phyloP scores from a whole-genome alignment of 1,140 invertebrate species.

The silkworm (Bombyx mori) region DNA sequence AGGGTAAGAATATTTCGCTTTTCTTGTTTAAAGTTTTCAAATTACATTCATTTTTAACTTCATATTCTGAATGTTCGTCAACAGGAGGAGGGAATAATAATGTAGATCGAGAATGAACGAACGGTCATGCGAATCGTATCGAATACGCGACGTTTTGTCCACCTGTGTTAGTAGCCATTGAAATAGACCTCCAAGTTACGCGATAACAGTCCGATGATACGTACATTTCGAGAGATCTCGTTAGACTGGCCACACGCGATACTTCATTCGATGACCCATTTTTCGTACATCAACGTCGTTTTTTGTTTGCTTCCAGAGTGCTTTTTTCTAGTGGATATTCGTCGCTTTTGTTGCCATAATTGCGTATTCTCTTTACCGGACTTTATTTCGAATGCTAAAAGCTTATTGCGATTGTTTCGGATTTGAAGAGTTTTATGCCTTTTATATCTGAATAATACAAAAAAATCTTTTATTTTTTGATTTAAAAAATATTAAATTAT shows the following conservation, averaged over 20 bases:
- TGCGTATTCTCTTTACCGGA: slow-evolving; percentile 25
- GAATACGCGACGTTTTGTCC: slow-evolving; percentile 23
- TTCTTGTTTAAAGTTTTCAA: too few species aligned
- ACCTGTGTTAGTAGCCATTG: slow-evolving; percentile 18
- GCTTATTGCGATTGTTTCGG: not conserved
- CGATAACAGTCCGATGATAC: slow-evolving; percentile 4
- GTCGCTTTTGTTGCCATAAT: slow-evolving; percentile 43
- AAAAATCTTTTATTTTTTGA: too few species aligned
- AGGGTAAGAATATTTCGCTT: too few species aligned
- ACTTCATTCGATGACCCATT: slow-evolving; percentile 55
- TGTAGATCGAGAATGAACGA: slow-evolving; percentile 21
- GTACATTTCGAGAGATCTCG: slow-evolving; percentile 20
- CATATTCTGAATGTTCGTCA: not conserved
- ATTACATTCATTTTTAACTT: too few species aligned
- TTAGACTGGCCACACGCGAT: slow-evolving; percentile 33
- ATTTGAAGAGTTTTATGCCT: too few species aligned
- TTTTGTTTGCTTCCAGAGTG: slow-evolving; percentile 37
- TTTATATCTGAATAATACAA: too few species aligned
- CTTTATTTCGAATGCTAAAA: slow-evolving; percentile 1
- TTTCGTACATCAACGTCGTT: slow-evolving; percentile 40
- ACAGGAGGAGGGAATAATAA: slow-evolving; percentile 27
- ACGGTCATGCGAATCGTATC: slow-evolving; percentile 33
- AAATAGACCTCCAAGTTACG: slow-evolving; percentile 16
- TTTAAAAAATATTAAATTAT: too few species aligned
- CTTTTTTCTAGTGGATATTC: slow-evolving; percentile 33